A percentile compares a stretch with the other conserved stretches of the same genome.
phyloP scores from a whole-genome alignment of 1,140 invertebrate species.

The Philotrypesis tridentata region DNA sequence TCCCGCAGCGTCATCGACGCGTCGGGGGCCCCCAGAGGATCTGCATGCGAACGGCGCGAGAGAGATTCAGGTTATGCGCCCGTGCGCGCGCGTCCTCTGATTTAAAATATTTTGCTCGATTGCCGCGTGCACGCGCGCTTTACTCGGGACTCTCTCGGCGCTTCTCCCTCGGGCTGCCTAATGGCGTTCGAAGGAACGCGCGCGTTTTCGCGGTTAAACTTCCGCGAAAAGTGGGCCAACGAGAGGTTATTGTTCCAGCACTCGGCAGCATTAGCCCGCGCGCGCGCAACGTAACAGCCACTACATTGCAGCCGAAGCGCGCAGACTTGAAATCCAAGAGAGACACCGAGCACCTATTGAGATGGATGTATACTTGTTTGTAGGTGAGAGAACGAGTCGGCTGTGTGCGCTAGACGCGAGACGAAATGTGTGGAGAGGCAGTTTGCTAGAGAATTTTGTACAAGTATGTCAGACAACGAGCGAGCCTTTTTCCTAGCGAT shows the following conservation, averaged over 20 bases:
- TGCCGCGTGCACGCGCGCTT: too few species aligned
- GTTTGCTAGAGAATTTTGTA: too few species aligned
- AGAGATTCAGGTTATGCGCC: neutral
- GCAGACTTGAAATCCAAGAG: neutral
- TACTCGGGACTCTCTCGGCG: neutral
- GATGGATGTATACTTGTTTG: neutral
- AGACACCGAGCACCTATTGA: neutral
- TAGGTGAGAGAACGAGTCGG: too few species aligned
- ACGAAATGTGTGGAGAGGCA: neutral
- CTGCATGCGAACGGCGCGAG: too few species aligned
- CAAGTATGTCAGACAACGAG: too few species aligned
- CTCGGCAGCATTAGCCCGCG: neutral
- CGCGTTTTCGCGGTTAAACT: slow-evolving; percentile 38
- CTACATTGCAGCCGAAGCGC: neutral
- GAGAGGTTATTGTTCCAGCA: slow-evolving; percentile 37
- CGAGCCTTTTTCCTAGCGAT: too few species aligned
- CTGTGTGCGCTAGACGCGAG: neutral
- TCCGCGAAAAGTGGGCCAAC: slow-evolving; percentile 38
- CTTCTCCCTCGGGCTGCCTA: slow-evolving; percentile 13
- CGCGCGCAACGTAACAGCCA: neutral
- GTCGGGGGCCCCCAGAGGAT: slow-evolving; percentile 1
- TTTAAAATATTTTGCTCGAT: slow-evolving; percentile 25
- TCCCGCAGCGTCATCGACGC: neutral
- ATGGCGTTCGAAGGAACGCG: slow-evolving; percentile 17
- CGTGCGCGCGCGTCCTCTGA: neutral